Conservation (phyloP, 2,797 vertebrate genomes). For the Choloepus didactylus region DNA sequence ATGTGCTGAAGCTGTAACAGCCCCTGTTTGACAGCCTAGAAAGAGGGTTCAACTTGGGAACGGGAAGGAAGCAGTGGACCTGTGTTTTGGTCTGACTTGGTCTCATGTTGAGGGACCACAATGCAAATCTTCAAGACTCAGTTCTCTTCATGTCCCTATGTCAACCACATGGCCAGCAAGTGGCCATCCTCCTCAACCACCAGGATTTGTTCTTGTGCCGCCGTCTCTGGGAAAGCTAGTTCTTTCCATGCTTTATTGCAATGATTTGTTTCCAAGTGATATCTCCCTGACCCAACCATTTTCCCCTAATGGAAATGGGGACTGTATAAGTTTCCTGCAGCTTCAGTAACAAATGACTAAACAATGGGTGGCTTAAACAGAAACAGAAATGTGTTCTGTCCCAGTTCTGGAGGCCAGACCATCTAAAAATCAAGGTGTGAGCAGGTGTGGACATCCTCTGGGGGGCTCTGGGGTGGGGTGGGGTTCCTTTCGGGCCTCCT, state of each 20-base stretch:
- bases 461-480: too few relatives aligned
- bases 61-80: fast-evolving
- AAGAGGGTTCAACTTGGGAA: background rate
- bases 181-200: fast-evolving
- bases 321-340: too few relatives aligned
- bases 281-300: fast-evolving
- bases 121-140: background rate
- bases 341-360: too few relatives aligned
- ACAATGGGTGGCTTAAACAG: too few relatives aligned
- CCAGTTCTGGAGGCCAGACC: too few relatives aligned
- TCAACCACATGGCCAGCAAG: fast-evolving
- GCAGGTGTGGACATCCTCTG: too few relatives aligned
- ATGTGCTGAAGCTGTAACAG: fast-evolving
- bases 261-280: too few relatives aligned
- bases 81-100: fast-evolving
- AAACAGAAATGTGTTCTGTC: too few relatives aligned
- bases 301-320: too few relatives aligned
- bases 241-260: background rate
- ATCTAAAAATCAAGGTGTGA: too few relatives aligned
- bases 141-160: fast-evolving
- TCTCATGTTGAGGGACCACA: fast-evolving
- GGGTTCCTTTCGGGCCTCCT: too few relatives aligned
- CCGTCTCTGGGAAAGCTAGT: too few relatives aligned
- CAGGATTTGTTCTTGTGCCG: fast-evolving
- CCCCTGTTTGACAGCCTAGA: fast-evolving